Conservation (phyloP, 2,888 invertebrate species). For the Cantharis lateralis region DNA sequence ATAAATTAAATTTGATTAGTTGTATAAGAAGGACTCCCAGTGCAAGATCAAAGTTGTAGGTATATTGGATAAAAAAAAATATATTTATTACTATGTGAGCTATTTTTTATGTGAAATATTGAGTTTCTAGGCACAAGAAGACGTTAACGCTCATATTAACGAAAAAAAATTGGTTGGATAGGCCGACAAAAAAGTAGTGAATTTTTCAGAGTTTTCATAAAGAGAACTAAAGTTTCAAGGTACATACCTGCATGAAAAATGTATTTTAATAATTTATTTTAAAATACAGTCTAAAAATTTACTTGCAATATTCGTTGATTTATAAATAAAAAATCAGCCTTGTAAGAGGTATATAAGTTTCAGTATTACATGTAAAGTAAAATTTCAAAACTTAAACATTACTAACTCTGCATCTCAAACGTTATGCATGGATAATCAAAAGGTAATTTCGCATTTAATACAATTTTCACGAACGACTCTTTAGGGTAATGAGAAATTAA, state of each 20-base stretch:
- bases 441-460: conserved; percentile 26
- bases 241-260: not conserved
- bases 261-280: not conserved
- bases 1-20: too few species aligned
- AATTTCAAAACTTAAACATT: not conserved
- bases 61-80: too few species aligned
- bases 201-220: not conserved
- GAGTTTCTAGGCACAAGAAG: not conserved
- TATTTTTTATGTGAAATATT: not conserved
- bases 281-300: not conserved
- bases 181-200: not conserved
- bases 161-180: not conserved
- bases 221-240: not conserved
- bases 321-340: not conserved
- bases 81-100: too few species aligned
- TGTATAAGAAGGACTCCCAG: too few species aligned
- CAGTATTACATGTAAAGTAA: not conserved
- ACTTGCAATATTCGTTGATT: not conserved
- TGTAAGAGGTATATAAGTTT: not conserved
- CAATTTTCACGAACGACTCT: conserved; percentile 24
- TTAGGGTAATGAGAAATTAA: conserved; percentile 25
- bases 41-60: too few species aligned
- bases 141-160: not conserved
- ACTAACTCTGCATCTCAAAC: conserved; percentile 12
- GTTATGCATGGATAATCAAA: conserved; percentile 24